Evolutionary conservation across 1,140 invertebrate species (phyloP), one percentile per base, ranked within the genome.

Genomic region (Phocides pigmalion): DNA sequence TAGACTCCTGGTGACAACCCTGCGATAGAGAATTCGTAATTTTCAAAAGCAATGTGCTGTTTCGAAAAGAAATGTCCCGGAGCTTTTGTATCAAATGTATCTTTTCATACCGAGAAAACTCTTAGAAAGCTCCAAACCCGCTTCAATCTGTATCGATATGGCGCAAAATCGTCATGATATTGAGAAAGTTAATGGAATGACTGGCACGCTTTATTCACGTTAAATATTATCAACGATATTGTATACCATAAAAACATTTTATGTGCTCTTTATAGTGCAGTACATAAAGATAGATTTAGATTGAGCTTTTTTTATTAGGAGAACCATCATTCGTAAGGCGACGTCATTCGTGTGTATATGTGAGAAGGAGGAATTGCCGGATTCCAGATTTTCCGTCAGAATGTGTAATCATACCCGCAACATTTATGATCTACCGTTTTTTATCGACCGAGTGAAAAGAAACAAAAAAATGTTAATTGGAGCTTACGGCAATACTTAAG

Each of bases 181-280:
- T 20, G 19, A 56, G 20, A 56, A 42, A 56, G 37, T 42, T 56
- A 56, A 56, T 56, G 53, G 53, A 56, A 56, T 15, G 53, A 42
- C 20, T 16, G 53, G 17, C 39, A 25, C 12, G 53, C 12, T 42
- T 14, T 9, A 37, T 56, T 56, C 53, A 56, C 37, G 53, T 19
- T 42, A 22, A 42, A 56, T 56, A 54, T 16, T 17, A n/a, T n/a
- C n/a, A 22, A 20, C 53, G 22, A 42, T 42, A 42, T 42, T 28
- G 20, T 56, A 5, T 42, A 19, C 19, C 8, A 25, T 28, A 41
- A 54, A 54, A 19, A 39, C 4, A 19, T 15, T 9, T 20, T 6
- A 16, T 28, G 4, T 20, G 17, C n/a, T 11, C 5, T 15, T 22
- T 56, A 54, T 25, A 8, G 37, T 11, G 8, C 42, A 25, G 8